A percentile compares a stretch with the other conserved stretches of the same genome.
Conservation (phyloP, 2,113 vertebrate genomes). For the Polyodon spathula region DNA sequence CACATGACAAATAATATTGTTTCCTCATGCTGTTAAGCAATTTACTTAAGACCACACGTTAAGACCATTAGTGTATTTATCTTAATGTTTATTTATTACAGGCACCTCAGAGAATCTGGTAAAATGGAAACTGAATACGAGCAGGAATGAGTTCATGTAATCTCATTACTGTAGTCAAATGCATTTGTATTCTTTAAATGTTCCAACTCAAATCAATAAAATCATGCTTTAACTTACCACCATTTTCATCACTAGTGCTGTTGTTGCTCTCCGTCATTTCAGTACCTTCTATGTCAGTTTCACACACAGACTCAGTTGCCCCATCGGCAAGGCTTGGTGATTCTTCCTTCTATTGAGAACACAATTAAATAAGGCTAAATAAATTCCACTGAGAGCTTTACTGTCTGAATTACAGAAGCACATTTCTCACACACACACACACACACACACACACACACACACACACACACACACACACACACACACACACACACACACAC, state of each 20-base stretch:
- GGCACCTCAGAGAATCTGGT: conserved; percentile 12
- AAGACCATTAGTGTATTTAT: conserved; percentile 10
- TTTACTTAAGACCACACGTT: conserved; percentile 1
- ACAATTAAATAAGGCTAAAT: conserved; percentile 19
- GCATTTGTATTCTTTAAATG: not conserved
- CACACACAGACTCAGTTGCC: conserved; percentile 66
- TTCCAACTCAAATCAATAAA: conserved; percentile 3
- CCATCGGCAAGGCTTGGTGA: conserved; percentile 56
- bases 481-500: conserved; percentile 29
- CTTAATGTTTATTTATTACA: conserved; percentile 4
- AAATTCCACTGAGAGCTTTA: not conserved
- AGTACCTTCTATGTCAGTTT: conserved; percentile 65
- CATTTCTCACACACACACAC: not conserved
- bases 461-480: conserved; percentile 5
- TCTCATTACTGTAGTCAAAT: conserved; percentile 9
- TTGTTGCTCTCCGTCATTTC: conserved; percentile 68
- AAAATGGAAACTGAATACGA: conserved; percentile 8
- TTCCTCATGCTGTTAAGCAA: conserved; percentile 27
- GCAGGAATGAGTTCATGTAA: not conserved
- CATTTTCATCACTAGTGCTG: conserved; percentile 61
- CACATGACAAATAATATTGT: conserved; percentile 37
- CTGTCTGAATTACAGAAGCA: too few relatives aligned
- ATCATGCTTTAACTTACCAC: conserved; percentile 43
- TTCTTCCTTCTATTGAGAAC: conserved; percentile 62
- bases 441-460: conserved; percentile 29